These are phyloP conservation scores for Euplagia quadripunctaria DNA, from an alignment of 2,888 invertebrate species.

Conservation along the genomic window DNA sequence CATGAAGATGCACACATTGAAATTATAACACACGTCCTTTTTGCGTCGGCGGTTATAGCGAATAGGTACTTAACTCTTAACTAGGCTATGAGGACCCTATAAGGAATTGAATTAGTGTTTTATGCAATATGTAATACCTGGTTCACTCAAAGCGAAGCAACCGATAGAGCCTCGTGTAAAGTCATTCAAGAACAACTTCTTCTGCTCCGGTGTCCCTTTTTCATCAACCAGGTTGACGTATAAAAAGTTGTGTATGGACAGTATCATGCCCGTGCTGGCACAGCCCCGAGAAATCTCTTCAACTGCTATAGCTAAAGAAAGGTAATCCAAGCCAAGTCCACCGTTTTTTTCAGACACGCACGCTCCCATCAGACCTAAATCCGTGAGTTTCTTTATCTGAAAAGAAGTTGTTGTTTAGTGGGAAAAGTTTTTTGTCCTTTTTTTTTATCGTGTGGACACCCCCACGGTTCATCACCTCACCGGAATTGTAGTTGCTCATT, in stretches of 20 bases:
- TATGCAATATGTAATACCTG: constrained; percentile 80
- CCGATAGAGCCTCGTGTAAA: constrained; percentile 90
- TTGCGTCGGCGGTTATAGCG: too few species aligned
- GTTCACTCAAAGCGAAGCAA: constrained; percentile 93
- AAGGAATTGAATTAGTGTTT: too few species aligned
- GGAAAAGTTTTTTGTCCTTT: background rate
- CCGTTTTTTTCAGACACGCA: constrained; percentile 89
- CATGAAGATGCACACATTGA: too few species aligned
- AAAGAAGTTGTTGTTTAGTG: background rate
- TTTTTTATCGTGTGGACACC: too few species aligned
- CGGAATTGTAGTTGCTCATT: background rate
- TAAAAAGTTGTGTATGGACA: constrained; percentile 93
- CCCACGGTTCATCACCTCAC: background rate
- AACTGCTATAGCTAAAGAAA: constrained; percentile 91
- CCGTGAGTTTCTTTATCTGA: constrained; percentile 90
- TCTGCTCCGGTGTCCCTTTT: constrained; percentile 90
- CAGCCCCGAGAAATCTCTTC: constrained; percentile 93
- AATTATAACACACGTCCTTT: too few species aligned
- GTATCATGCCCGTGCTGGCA: constrained; percentile 92
- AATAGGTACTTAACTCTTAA: too few species aligned
- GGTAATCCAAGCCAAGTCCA: constrained; percentile 90
- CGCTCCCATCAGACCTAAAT: constrained; percentile 91
- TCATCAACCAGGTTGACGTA: constrained; percentile 90
- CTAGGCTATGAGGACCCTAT: too few species aligned
- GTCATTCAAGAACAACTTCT: constrained; percentile 88